These are phyloP conservation scores for Acleris literana DNA, from an alignment of 2,888 invertebrate species.

Conservation along the genomic window DNA sequence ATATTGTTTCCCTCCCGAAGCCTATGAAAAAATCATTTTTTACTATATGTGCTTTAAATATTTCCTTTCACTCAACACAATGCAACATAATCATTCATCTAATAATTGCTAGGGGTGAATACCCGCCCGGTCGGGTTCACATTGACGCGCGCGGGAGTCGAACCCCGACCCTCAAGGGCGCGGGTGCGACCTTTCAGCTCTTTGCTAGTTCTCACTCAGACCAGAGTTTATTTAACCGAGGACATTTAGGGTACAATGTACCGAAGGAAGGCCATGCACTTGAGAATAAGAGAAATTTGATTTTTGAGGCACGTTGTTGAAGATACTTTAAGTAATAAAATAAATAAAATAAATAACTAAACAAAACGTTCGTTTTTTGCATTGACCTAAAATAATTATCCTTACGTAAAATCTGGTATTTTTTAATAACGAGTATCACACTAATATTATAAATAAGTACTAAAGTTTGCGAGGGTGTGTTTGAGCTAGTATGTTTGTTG, in stretches of 20 bases:
- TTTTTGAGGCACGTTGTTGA: not conserved
- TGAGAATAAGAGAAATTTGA: not conserved
- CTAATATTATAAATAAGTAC: too few relatives aligned
- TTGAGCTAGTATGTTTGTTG: too few relatives aligned
- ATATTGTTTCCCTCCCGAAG: too few relatives aligned
- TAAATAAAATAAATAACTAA: too few relatives aligned
- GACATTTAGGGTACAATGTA: conserved; percentile 1
- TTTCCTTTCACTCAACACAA: too few relatives aligned
- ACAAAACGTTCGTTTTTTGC: too few relatives aligned
- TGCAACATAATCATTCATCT: not conserved
- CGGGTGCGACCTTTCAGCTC: conserved; percentile 16
- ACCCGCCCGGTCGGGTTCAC: conserved; percentile 31
- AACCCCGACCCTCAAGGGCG: conserved; percentile 25
- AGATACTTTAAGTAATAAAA: not conserved
- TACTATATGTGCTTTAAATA: too few relatives aligned
- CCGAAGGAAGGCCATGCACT: not conserved
- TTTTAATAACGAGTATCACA: too few relatives aligned
- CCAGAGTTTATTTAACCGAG: conserved; percentile 8
- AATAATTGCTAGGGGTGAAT: conserved; percentile 13
- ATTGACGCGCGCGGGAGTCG: conserved; percentile 21
- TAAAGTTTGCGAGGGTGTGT: too few relatives aligned
- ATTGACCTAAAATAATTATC: too few relatives aligned
- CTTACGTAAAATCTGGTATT: too few relatives aligned
- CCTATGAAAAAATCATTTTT: too few relatives aligned
- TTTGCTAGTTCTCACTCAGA: conserved; percentile 3